phyloP scores from a whole-genome alignment of 2,113 vertebrate genomes.

The Nipponia nippon region DNA sequence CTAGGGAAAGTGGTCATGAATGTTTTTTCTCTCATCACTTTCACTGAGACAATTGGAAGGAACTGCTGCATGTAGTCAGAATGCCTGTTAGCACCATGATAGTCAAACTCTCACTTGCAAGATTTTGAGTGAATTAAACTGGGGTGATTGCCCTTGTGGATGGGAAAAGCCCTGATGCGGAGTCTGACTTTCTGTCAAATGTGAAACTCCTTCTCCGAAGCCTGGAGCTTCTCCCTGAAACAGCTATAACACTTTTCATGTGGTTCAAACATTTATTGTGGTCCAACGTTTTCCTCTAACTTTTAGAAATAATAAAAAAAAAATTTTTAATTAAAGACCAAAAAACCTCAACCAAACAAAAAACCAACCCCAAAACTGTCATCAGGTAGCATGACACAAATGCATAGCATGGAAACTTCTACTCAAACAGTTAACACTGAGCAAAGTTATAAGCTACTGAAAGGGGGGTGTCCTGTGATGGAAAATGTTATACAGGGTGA shows the following conservation, averaged over 20 bases:
- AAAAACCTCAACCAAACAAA: neutral
- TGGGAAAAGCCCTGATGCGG: neutral
- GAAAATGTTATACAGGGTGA: neutral
- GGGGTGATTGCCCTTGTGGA: rapidly evolving
- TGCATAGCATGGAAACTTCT: neutral
- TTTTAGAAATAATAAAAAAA: neutral
- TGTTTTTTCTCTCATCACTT: neutral
- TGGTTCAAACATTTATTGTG: neutral
- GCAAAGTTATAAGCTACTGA: neutral
- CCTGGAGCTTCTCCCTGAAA: neutral
- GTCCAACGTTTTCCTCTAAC: neutral
- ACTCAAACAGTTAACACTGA: neutral
- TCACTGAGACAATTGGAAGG: neutral
- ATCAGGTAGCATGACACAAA: neutral
- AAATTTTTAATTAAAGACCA: neutral
- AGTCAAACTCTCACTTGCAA: neutral
- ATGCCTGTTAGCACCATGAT: neutral
- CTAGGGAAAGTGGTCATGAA: neutral
- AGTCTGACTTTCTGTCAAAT: neutral
- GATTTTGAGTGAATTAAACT: neutral
- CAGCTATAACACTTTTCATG: rapidly evolving
- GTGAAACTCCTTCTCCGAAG: neutral
- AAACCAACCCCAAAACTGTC: neutral
- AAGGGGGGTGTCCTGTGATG: neutral
- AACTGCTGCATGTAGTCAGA: neutral